A percentile compares a stretch with the other conserved stretches of the same genome.
phyloP scores from a whole-genome alignment of 2,888 invertebrate genomes.

The Hemistola chrysoprasaria region DNA sequence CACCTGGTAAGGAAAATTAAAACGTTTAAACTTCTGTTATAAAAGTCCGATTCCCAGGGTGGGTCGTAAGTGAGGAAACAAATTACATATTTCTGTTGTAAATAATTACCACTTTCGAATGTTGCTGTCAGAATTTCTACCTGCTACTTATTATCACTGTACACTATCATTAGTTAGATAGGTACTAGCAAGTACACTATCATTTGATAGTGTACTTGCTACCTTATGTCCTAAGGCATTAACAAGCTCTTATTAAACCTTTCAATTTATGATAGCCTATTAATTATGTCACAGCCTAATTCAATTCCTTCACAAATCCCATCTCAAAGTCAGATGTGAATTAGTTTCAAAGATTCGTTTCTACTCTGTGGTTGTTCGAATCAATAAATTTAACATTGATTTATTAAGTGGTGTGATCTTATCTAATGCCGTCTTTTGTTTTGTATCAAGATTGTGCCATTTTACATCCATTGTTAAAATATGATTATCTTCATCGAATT shows the following conservation, averaged over 20 bases:
- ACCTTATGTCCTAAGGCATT: constrained; percentile 9
- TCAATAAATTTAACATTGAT: constrained; percentile 39
- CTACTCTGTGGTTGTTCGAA: constrained; percentile 16
- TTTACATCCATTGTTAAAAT: constrained; percentile 4
- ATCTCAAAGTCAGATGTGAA: background rate
- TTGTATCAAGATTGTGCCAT: constrained; percentile 28
- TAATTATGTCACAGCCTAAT: constrained; percentile 9
- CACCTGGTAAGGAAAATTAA: no score
- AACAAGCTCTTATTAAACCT: constrained; percentile 13
- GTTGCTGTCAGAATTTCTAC: constrained; percentile 13
- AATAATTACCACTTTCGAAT: constrained; percentile 6
- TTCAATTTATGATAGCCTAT: constrained; percentile 9
- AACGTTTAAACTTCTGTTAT: no score
- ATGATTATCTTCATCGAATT: no score
- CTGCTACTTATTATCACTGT: constrained; percentile 9
- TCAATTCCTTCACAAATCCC: background rate
- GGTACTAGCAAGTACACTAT: no score
- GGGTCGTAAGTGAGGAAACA: background rate
- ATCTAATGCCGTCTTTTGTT: constrained; percentile 49
- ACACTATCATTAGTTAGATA: no score
- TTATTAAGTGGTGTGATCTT: constrained; percentile 45
- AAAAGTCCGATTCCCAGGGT: background rate
- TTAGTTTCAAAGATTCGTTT: background rate
- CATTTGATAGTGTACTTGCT: constrained; percentile 13
- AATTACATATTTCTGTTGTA: constrained; percentile 1